Evolutionary conservation across 2,113 vertebrate genomes (phyloP).

Genomic region (Cryptotis parvus): DNA sequence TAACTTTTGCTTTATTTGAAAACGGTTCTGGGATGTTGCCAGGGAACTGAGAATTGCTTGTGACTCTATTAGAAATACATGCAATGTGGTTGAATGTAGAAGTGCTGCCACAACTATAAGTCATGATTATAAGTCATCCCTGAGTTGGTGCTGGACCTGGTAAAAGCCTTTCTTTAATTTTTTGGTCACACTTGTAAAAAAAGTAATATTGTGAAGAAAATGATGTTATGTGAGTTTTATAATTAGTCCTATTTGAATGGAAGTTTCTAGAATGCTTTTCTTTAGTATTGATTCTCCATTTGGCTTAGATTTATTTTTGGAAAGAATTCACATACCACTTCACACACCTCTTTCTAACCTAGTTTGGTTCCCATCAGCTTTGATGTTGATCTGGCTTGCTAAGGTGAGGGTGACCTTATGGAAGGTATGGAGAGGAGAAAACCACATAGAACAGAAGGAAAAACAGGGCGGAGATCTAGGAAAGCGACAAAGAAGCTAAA

Average conservation of each 20-base stretch:
- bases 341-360: fast-evolving
- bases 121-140: not conserved
- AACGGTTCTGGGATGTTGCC: constrained; percentile 63
- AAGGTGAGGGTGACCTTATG: not conserved
- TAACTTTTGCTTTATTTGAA: constrained; percentile 67
- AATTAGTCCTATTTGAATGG: not conserved
- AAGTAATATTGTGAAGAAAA: not conserved
- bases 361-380: not conserved
- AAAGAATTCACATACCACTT: not conserved
- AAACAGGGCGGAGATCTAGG: not conserved
- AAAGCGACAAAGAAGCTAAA: not conserved
- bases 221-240: not conserved
- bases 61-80: constrained; percentile 49
- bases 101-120: not conserved
- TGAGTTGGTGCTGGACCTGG: not conserved
- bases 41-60: constrained; percentile 51
- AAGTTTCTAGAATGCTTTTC: constrained; percentile 35
- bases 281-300: not conserved
- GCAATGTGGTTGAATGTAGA: not conserved
- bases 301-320: not conserved
- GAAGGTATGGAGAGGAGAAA: not conserved
- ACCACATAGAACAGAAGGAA: not conserved
- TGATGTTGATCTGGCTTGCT: not conserved
- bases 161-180: constrained; percentile 15
- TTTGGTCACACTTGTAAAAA: not conserved